Evolutionary conservation across 2,797 vertebrate genomes (phyloP).

Genomic region (Tiaroga cobitis): DNA sequence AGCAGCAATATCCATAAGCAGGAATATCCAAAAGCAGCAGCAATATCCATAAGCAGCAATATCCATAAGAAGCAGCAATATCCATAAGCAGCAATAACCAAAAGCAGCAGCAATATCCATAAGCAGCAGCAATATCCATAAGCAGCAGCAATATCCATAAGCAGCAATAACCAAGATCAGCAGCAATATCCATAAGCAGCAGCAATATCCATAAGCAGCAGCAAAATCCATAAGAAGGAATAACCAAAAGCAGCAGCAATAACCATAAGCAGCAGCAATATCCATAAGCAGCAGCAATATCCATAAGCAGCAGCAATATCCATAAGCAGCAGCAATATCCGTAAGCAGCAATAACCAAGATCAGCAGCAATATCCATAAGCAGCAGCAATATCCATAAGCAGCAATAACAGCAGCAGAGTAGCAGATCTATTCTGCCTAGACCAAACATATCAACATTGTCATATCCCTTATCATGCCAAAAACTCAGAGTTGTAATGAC

Average conservation of each 20-base stretch:
- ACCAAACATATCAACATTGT: not conserved
- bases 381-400: not conserved
- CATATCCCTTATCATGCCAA: not conserved
- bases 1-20: too few relatives aligned
- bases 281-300: too few relatives aligned
- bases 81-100: too few relatives aligned
- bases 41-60: too few relatives aligned
- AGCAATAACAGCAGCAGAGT: not conserved
- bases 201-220: too few relatives aligned
- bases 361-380: rapidly evolving
- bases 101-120: too few relatives aligned
- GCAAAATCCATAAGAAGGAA: not conserved
- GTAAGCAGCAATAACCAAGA: not conserved
- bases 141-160: too few relatives aligned
- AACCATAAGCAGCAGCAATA: not conserved
- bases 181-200: not conserved
- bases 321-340: too few relatives aligned
- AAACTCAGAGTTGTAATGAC: not conserved
- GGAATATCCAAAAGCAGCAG: too few relatives aligned
- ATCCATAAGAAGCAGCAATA: too few relatives aligned
- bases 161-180: not conserved
- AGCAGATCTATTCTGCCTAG: not conserved
- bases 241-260: too few relatives aligned
- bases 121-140: too few relatives aligned
- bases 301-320: not conserved